A percentile compares a stretch with the other conserved stretches of the same genome.
Conservation (phyloP, 2,888 invertebrate species). For the Merodon equestris region DNA sequence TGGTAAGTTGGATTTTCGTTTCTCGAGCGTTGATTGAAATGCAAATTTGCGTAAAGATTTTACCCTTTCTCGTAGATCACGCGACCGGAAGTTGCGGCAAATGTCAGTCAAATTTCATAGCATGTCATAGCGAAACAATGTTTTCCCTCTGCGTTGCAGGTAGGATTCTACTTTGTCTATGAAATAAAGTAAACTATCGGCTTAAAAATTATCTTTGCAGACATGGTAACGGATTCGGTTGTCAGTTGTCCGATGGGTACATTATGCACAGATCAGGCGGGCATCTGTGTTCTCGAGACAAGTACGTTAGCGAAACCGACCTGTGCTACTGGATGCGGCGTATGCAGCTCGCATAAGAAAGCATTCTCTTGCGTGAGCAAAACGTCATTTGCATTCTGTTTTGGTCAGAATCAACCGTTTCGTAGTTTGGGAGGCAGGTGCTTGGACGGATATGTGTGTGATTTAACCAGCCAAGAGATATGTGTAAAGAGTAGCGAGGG, state of each 20-base stretch:
- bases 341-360: conserved; percentile 70
- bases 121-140: conserved; percentile 21
- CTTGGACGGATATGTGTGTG: conserved; percentile 69
- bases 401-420: conserved; percentile 71
- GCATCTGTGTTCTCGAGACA: conserved; percentile 8
- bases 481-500: conserved; percentile 51
- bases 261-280: conserved; percentile 33
- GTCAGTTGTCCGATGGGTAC: conserved; percentile 21
- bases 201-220: neutral
- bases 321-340: conserved; percentile 58
- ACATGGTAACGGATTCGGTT: conserved; percentile 6
- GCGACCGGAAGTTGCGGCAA: conserved; percentile 6
- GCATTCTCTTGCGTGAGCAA: conserved; percentile 74
- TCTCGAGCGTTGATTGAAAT: neutral
- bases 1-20: conserved; percentile 15
- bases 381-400: conserved; percentile 74
- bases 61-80: conserved; percentile 22
- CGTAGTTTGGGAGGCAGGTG: conserved; percentile 50
- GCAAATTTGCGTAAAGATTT: neutral
- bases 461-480: conserved; percentile 64
- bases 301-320: neutral
- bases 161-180: neutral
- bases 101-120: conserved; percentile 34
- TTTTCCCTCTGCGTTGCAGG: conserved; percentile 51
- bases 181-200: neutral